Evolutionary conservation across 2,888 invertebrate species (phyloP).

Genomic region (Stenolophus ochropezus): DNA sequence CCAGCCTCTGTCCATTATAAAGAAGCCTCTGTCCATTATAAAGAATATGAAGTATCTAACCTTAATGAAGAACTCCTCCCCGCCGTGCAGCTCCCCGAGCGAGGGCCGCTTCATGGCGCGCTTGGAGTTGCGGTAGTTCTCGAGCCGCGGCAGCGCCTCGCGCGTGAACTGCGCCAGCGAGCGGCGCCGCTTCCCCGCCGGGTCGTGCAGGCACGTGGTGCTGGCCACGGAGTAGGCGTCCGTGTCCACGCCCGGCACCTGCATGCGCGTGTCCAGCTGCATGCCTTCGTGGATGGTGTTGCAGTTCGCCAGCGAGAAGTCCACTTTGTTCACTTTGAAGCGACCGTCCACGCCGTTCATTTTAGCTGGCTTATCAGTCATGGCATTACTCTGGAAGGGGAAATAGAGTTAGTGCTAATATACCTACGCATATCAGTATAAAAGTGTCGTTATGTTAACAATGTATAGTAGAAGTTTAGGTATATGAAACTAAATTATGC

Average conservation of each 20-base stretch:
- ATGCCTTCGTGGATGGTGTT: conserved; percentile 57
- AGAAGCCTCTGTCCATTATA: no score
- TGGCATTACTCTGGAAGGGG: background rate
- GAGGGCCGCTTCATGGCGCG: conserved; percentile 87
- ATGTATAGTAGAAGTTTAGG: no score
- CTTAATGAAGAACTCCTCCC: conserved; percentile 75
- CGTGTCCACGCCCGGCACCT: conserved; percentile 42
- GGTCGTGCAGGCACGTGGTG: conserved; percentile 66
- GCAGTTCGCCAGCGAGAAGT: conserved; percentile 62
- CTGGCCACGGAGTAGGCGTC: conserved; percentile 63
- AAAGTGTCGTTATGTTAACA: no score
- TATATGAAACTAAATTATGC: no score
- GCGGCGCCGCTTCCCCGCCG: conserved; percentile 71
- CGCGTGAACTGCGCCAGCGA: conserved; percentile 82
- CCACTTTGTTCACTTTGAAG: conserved; percentile 73
- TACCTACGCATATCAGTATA: no score
- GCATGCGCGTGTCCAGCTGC: conserved; percentile 44
- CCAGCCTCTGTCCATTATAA: no score
- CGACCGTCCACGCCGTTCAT: conserved; percentile 66
- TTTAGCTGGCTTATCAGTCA: background rate
- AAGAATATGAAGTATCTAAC: no score
- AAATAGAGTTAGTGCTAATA: no score
- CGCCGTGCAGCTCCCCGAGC: conserved; percentile 88
- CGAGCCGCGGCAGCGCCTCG: conserved; percentile 87
- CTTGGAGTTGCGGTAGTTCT: conserved; percentile 87